Evolutionary conservation across 2,113 vertebrate genomes (phyloP).

Genomic region (Cheirogaleus medius): DNA sequence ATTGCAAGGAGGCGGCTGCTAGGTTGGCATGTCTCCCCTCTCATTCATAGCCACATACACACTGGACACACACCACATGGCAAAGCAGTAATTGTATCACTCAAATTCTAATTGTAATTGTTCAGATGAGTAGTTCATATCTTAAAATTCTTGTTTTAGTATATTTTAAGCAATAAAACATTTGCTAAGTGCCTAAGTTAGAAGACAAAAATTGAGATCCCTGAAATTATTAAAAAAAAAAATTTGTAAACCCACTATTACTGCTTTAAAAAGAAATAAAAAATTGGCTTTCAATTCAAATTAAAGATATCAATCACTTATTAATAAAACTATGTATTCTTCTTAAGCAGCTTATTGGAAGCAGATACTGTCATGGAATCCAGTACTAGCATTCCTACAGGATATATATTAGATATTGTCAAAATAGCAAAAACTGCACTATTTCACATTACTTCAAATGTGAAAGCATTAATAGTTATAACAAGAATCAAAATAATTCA

Average conservation of each 20-base stretch:
- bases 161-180: not conserved
- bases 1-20: not conserved
- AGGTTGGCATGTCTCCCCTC: not conserved
- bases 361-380: not conserved
- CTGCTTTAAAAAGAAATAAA: not conserved
- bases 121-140: not conserved
- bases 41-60: not conserved
- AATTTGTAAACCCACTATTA: not conserved
- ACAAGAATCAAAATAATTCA: slow-evolving; percentile 22
- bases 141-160: slow-evolving; percentile 20
- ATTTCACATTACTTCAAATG: slow-evolving; percentile 34
- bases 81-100: not conserved
- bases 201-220: slow-evolving; percentile 13
- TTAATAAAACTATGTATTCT: slow-evolving; percentile 44
- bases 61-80: not conserved
- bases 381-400: not conserved
- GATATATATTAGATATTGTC: not conserved
- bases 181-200: not conserved
- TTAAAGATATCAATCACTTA: slow-evolving; percentile 29
- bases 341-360: slow-evolving; percentile 4
- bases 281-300: slow-evolving; percentile 36
- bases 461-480: not conserved
- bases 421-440: not conserved
- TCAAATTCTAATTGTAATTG: not conserved
- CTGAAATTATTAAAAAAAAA: not conserved